Conservation (phyloP, 2,113 vertebrate species). For the Acanthochromis polyacanthus region DNA sequence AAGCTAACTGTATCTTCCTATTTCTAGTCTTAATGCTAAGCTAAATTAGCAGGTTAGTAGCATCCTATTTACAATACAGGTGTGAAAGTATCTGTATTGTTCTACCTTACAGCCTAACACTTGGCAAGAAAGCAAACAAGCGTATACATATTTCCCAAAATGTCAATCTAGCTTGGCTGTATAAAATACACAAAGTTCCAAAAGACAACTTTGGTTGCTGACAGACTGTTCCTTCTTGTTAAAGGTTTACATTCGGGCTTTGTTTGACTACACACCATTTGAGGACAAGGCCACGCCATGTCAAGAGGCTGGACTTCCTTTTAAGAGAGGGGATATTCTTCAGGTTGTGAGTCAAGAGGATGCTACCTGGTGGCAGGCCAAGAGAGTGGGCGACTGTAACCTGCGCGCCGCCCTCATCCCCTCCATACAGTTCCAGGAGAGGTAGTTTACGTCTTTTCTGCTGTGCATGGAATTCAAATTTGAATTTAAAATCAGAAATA, state of each 20-base stretch:
- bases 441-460: conserved; percentile 77
- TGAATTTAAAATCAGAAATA: background rate
- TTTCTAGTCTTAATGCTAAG: too few relatives aligned
- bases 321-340: conserved; percentile 90
- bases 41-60: too few relatives aligned
- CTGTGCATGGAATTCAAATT: background rate
- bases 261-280: conserved; percentile 93
- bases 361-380: conserved; percentile 96
- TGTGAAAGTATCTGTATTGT: too few relatives aligned
- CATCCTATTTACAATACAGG: too few relatives aligned
- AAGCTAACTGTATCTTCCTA: too few relatives aligned
- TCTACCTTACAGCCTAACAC: too few relatives aligned
- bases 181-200: background rate
- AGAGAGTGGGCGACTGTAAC: conserved; percentile 92
- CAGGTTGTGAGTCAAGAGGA: conserved; percentile 96
- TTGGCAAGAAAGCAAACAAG: too few relatives aligned
- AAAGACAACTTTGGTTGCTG: background rate
- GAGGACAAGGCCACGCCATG: conserved; percentile 96
- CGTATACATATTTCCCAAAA: too few relatives aligned
- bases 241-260: conserved; percentile 92
- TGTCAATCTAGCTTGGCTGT: too few relatives aligned
- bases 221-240: background rate
- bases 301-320: conserved; percentile 95
- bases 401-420: conserved; percentile 94
- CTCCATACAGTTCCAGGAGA: conserved; percentile 95